A percentile compares a stretch with the other conserved stretches of the same genome.
Conservation (phyloP, 2,797 vertebrate genomes). For the Chloroceryle inda region DNA sequence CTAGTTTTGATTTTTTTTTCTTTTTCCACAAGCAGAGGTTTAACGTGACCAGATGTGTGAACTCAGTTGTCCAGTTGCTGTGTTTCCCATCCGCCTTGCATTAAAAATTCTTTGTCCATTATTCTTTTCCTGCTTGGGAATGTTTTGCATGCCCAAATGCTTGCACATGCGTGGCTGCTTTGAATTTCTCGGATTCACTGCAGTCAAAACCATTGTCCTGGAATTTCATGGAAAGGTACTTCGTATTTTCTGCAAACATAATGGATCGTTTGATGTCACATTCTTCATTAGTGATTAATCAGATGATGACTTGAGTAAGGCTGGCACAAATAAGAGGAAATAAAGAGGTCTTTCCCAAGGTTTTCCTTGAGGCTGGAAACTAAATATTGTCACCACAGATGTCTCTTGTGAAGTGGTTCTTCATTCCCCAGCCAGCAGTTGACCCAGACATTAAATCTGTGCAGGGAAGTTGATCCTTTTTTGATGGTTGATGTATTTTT, state of each 20-base stretch:
- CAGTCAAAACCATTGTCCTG: background rate
- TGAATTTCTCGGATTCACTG: background rate
- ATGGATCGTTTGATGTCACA: background rate
- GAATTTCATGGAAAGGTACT: background rate
- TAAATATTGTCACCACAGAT: rapidly evolving
- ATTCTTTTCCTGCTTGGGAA: background rate
- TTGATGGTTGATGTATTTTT: background rate
- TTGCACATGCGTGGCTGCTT: background rate
- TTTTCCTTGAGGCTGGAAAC: background rate
- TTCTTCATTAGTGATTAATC: background rate
- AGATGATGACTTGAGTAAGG: background rate
- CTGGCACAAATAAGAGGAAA: background rate
- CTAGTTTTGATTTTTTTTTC: background rate
- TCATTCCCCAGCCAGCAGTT: background rate
- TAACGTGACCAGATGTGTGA: background rate
- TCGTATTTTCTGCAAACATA: background rate
- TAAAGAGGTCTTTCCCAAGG: background rate
- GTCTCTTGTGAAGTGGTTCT: background rate
- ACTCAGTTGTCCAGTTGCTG: background rate
- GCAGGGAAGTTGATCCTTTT: background rate
- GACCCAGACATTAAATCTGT: background rate
- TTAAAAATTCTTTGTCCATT: background rate
- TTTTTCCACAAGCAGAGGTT: background rate
- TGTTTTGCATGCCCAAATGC: background rate
- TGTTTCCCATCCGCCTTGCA: background rate